phyloP scores from a whole-genome alignment of 2,113 vertebrate species.

The human region DNA sequence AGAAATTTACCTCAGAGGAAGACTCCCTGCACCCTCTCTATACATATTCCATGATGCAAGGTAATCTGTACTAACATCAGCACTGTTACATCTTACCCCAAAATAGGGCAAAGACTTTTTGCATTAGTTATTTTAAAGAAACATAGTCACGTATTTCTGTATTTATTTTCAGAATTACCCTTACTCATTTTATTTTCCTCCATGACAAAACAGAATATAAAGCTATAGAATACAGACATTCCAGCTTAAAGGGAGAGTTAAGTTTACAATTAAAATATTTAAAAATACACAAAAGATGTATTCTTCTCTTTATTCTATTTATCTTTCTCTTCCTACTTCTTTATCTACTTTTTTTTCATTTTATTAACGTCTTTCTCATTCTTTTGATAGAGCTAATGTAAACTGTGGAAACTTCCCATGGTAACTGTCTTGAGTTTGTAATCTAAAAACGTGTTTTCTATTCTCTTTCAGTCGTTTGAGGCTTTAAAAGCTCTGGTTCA shows the following conservation, averaged over 20 bases:
- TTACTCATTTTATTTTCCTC: not conserved
- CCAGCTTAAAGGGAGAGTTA: not conserved
- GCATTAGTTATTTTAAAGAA: not conserved
- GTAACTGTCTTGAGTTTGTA: not conserved
- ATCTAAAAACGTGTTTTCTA: not conserved
- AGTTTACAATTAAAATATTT: not conserved
- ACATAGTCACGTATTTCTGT: not conserved
- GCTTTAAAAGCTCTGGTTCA: not conserved
- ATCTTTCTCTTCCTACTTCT: not conserved
- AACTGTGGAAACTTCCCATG: not conserved
- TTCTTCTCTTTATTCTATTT: not conserved
- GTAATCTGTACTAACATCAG: not conserved
- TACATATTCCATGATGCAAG: rapidly evolving
- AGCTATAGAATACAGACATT: not conserved
- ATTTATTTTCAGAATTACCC: not conserved
- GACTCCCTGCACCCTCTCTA: not conserved
- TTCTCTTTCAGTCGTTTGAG: not conserved
- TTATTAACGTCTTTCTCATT: not conserved
- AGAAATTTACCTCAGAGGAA: not conserved
- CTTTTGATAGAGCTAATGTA: not conserved
- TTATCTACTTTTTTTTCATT: not conserved
- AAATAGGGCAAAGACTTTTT: not conserved
- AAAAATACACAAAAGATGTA: not conserved
- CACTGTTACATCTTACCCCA: not conserved
- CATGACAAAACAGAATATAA: not conserved